phyloP scores from a whole-genome alignment of 2,113 vertebrate species.

The Aplodontia rufa region DNA sequence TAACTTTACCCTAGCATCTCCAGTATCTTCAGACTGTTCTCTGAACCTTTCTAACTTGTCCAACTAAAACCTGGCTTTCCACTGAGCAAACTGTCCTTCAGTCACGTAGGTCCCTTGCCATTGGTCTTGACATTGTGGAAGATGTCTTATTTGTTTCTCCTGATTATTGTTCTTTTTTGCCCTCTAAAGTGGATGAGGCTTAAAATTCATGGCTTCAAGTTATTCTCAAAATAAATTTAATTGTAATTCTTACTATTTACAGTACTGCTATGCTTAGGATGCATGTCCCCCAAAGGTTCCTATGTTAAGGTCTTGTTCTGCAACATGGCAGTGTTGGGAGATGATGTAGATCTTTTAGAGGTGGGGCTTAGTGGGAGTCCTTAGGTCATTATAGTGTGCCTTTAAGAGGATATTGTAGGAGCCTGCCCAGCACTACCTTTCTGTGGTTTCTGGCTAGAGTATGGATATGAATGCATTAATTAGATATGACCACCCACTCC shows the following conservation, averaged over 20 bases:
- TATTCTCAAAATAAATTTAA: neutral
- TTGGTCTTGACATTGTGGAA: neutral
- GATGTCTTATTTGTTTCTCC: neutral
- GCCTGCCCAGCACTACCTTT: neutral
- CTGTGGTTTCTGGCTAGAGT: neutral
- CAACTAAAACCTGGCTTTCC: neutral
- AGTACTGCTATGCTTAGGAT: neutral
- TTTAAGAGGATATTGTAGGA: neutral
- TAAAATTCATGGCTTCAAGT: neutral
- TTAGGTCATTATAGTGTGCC: neutral
- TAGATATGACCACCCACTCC: neutral
- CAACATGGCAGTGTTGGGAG: no score
- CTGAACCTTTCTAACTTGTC: neutral
- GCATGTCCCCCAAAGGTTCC: neutral
- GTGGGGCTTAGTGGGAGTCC: neutral
- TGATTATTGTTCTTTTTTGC: neutral
- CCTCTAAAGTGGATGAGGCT: neutral
- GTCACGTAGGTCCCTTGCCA: no score
- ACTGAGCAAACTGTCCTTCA: neutral
- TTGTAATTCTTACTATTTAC: neutral
- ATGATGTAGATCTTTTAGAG: neutral
- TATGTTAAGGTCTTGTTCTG: neutral
- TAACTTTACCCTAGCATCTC: neutral
- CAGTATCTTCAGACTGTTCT: neutral
- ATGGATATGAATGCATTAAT: neutral